phyloP scores from a whole-genome alignment of 2,113 vertebrate species.

The Pseudolaguvia tuberculata region DNA sequence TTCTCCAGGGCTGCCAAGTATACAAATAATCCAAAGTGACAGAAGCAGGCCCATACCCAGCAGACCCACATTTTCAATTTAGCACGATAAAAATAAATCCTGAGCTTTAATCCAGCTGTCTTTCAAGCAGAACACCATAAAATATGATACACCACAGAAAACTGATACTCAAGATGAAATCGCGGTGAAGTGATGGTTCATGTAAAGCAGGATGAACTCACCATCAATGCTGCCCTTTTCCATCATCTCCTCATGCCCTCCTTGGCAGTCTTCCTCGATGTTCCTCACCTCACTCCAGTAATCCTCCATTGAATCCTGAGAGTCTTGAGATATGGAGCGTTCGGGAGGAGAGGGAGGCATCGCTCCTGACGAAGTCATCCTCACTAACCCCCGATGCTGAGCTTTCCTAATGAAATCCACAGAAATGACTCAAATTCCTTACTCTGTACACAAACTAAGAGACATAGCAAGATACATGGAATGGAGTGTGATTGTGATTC shows the following conservation, averaged over 20 bases:
- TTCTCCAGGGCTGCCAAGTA: background rate
- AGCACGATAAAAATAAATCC: background rate
- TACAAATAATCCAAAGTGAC: background rate
- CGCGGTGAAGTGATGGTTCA: background rate
- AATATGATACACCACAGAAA: background rate
- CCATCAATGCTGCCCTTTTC: slow-evolving; percentile 76
- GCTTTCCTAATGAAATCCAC: slow-evolving; percentile 63
- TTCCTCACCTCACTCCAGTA: slow-evolving; percentile 82
- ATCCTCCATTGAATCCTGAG: slow-evolving; percentile 79
- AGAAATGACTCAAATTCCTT: slow-evolving; percentile 16
- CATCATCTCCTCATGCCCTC: slow-evolving; percentile 63
- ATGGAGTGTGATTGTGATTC: slow-evolving; percentile 7
- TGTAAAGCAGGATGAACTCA: slow-evolving; percentile 49
- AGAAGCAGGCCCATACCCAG: background rate
- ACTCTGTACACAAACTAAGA: background rate
- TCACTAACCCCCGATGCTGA: slow-evolving; percentile 67
- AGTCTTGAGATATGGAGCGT: slow-evolving; percentile 70
- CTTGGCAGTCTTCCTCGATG: slow-evolving; percentile 70
- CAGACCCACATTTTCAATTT: background rate
- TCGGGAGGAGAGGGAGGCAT: slow-evolving; percentile 62
- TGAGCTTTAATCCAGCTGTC: background rate
- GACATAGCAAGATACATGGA: background rate
- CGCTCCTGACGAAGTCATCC: slow-evolving; percentile 76
- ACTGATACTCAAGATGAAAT: background rate
- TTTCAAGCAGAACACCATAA: background rate